A percentile compares a stretch with the other conserved stretches of the same genome.
These are phyloP conservation scores for Tortricodes alternella DNA, from an alignment of 2,888 invertebrate genomes.

Conservation along the genomic window DNA sequence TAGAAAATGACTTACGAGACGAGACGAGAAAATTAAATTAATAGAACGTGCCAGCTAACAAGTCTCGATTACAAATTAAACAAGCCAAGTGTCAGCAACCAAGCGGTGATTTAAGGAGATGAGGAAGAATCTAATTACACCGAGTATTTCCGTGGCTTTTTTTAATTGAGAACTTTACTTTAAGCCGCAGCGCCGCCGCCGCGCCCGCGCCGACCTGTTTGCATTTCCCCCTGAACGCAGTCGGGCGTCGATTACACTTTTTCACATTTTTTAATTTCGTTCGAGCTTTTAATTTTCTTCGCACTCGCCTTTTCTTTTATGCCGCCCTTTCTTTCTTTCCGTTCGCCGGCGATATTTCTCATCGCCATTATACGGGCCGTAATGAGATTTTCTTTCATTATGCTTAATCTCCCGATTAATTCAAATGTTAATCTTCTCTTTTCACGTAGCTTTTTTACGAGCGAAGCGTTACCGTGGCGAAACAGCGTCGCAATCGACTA, in stretches of 20 bases:
- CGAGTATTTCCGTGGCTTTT: constrained; percentile 70
- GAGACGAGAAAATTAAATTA: constrained; percentile 69
- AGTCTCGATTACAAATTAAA: constrained; percentile 82
- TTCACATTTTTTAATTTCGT: constrained; percentile 81
- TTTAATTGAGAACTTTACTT: constrained; percentile 81
- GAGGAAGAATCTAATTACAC: constrained; percentile 81
- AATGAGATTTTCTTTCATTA: constrained; percentile 84
- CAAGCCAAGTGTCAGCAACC: constrained; percentile 70
- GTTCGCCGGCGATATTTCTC: constrained; percentile 72
- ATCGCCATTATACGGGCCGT: constrained; percentile 78
- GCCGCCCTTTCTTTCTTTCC: constrained; percentile 62
- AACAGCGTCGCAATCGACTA: constrained; percentile 58
- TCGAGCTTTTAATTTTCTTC: constrained; percentile 81
- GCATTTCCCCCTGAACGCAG: constrained; percentile 71
- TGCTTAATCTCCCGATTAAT: constrained; percentile 83
- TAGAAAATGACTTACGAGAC: constrained; percentile 53
- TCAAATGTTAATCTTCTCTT: constrained; percentile 80
- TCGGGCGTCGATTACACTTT: constrained; percentile 80
- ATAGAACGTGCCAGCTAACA: constrained; percentile 73
- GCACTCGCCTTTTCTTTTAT: constrained; percentile 75
- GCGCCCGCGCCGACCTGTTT: constrained; percentile 55
- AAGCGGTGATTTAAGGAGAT: constrained; percentile 76
- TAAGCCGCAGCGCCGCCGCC: constrained; percentile 40
- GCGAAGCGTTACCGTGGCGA: constrained; percentile 64
- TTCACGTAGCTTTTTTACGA: constrained; percentile 74